Base-by-base conservation (phyloP, 2,113 vertebrate genomes). In the Pseudolaguvia tuberculata region DNA sequence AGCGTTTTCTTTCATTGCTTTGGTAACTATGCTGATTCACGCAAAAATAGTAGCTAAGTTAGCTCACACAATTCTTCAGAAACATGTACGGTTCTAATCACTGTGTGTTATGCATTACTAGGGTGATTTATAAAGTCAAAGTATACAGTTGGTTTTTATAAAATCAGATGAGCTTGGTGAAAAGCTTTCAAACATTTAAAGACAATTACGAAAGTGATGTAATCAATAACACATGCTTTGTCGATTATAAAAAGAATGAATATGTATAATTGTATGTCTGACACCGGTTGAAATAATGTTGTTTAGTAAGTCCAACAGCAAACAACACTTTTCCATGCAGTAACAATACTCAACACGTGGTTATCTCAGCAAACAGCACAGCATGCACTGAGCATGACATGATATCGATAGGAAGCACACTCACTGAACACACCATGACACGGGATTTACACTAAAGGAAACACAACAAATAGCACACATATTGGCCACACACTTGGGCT, bases 391-490 rank as follows among this genome's bases (percentile, higher is more conserved):
- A 75, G 63, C 66, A 80, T 53, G 61, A 80, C 75, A 75, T 70
- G 76, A 75, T 20, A 77, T 76, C 51, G 23, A 53, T 79, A 79
- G 69, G 52, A 81, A 70, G 77, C 80, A 81, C 80, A 81, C 80
- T 81, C 80, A 81, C 80, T 79, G 80, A 81, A 78, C 80, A 81
- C 80, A 81, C 18, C 80, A 81, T 78, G 77, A 81, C 77, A 78
- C 73, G 56, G 80, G 77, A 52, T 81, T 79, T 81, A 81, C 55
- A 79, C 80, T 81, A 76, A 25, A 79, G 59, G 77, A 79, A 75
- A 81, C 70, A 81, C 77, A 81, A 78, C 80, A 81, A 29, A 81
- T 70, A 81, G 70, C 70, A 81, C 76, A 81, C 53, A 71, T 62
- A 78, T 81, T 78, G 79, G 53, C 71, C 66, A 78, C 51, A 80